Conservation (phyloP, 2,888 invertebrate species). For the Eurytoma californica region DNA sequence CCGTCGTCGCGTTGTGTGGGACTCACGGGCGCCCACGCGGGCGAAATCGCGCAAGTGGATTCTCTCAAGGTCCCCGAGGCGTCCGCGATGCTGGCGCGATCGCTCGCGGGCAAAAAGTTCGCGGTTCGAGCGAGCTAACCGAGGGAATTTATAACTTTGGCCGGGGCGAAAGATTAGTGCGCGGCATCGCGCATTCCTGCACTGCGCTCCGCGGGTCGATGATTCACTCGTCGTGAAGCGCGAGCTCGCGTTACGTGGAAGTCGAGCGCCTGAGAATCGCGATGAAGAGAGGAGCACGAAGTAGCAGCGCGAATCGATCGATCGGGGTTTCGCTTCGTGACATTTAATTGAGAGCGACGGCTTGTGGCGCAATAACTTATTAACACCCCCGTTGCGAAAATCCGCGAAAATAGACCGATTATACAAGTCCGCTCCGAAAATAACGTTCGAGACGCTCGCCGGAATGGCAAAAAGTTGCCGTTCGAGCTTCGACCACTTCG, state of each 20-base stretch:
- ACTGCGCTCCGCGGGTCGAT: not conserved
- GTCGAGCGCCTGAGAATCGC: not conserved
- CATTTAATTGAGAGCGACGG: no score
- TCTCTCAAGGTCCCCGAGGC: constrained; percentile 15
- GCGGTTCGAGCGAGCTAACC: not conserved
- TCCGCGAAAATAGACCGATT: no score
- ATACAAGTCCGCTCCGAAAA: no score
- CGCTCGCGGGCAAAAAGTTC: not conserved
- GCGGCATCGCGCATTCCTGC: not conserved
- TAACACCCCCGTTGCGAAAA: no score
- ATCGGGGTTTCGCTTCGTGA: no score
- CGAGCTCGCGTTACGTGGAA: not conserved
- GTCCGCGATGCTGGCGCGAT: not conserved
- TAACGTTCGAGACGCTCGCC: no score
- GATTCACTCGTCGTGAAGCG: not conserved
- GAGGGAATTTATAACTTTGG: constrained; percentile 26
- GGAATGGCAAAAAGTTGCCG: no score
- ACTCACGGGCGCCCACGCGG: not conserved
- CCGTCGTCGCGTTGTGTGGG: not conserved
- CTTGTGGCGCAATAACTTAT: no score
- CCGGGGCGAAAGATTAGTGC: constrained; percentile 10
- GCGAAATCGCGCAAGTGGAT: constrained; percentile 1
- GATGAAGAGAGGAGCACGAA: no score
- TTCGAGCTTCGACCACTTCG: not conserved
- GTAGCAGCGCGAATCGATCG: no score